phyloP scores from a whole-genome alignment of 2,113 vertebrate species.

The Ochotona princeps region DNA sequence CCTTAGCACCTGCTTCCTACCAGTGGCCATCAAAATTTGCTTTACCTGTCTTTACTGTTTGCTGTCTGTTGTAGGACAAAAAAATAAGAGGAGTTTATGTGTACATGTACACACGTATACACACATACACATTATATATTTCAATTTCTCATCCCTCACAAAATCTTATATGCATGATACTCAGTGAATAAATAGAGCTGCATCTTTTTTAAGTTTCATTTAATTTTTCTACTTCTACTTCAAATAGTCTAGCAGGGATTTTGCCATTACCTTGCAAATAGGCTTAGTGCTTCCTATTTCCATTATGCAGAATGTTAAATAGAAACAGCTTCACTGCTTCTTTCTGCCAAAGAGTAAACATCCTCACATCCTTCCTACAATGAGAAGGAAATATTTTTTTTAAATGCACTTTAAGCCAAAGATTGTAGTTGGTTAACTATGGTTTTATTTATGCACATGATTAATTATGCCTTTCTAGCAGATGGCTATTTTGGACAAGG shows the following conservation, averaged over 20 bases:
- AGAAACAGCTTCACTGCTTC: background rate
- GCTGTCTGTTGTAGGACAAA: background rate
- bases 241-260: background rate
- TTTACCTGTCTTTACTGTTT: background rate
- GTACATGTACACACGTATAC: background rate
- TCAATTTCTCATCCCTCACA: background rate
- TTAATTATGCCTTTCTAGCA: conserved; percentile 9
- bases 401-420: conserved; percentile 1
- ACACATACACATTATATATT: background rate
- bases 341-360: background rate
- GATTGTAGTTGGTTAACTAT: background rate
- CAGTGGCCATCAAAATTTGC: background rate
- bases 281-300: background rate
- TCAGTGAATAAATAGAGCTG: background rate
- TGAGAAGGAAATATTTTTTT: background rate
- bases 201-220: background rate
- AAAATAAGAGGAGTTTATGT: background rate
- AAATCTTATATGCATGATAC: background rate
- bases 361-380: background rate
- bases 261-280: conserved; percentile 16
- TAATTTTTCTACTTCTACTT: background rate
- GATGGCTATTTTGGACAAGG: conserved; percentile 12
- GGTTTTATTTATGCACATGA: conserved; percentile 38
- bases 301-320: background rate
- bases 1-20: background rate